Percentiles rank a stretch among this genome's conserved stretches.
Conservation (phyloP, 2,113 vertebrate species). For the Poeciliopsis retropinna region DNA sequence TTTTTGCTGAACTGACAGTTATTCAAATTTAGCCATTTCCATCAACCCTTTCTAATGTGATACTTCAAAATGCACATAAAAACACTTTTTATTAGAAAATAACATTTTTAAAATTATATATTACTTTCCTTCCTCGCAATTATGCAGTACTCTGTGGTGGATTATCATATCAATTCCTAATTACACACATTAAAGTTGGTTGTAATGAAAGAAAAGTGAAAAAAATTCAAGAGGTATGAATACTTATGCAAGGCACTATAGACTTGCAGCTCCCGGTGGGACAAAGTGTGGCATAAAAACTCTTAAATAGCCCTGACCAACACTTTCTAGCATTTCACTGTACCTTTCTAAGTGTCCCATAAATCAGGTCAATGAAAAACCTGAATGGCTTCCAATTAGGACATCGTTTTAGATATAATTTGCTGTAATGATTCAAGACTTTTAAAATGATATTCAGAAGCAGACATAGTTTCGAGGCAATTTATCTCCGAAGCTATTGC, state of each 20-base stretch:
- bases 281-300: constrained; percentile 63
- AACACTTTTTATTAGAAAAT: too few relatives aligned
- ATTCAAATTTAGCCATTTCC: too few relatives aligned
- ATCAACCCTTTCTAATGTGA: too few relatives aligned
- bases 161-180: background rate
- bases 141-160: background rate
- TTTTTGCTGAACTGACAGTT: too few relatives aligned
- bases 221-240: background rate
- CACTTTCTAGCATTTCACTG: constrained; percentile 47
- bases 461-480: background rate
- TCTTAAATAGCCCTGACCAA: constrained; percentile 55
- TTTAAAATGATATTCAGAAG: constrained; percentile 23
- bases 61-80: too few relatives aligned
- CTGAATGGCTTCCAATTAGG: constrained; percentile 58
- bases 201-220: background rate
- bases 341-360: constrained; percentile 55
- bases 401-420: constrained; percentile 54
- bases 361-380: constrained; percentile 63
- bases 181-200: too few relatives aligned
- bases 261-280: constrained; percentile 68
- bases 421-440: constrained; percentile 53
- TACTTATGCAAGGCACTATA: constrained; percentile 5
- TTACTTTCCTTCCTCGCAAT: too few relatives aligned
- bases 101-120: too few relatives aligned
- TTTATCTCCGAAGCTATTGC: constrained; percentile 28